Conservation (phyloP, 2,113 vertebrate genomes). For the Corapipo altera region DNA sequence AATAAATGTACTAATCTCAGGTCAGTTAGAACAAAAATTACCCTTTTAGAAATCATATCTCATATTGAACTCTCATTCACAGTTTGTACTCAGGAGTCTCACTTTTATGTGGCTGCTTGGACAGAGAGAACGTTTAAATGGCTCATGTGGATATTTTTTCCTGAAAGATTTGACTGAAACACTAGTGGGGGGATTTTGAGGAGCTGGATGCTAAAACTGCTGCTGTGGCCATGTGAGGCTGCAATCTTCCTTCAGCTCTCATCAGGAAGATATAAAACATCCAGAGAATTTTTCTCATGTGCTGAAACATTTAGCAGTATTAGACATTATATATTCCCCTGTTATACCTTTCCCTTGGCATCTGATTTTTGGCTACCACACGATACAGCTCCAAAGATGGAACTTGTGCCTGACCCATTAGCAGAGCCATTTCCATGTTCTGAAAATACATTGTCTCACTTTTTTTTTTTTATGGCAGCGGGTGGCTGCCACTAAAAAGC, state of each 20-base stretch:
- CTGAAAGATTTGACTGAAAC: not conserved
- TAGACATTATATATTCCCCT: not conserved
- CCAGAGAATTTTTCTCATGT: not conserved
- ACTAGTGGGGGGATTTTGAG: not conserved
- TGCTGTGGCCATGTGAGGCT: not conserved
- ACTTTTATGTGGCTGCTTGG: not conserved
- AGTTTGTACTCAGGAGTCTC: not conserved
- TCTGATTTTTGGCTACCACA: not conserved
- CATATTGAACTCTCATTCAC: not conserved
- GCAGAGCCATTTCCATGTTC: not conserved
- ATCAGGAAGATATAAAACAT: not conserved
- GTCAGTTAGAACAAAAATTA: constrained; percentile 20
- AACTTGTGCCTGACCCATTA: not conserved
- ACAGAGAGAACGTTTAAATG: not conserved
- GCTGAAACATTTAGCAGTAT: not conserved
- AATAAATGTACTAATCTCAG: constrained; percentile 6
- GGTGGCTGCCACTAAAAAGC: constrained; percentile 50
- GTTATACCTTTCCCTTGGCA: not conserved
- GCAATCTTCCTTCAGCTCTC: not conserved
- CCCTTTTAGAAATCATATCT: constrained; percentile 4
- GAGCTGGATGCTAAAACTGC: not conserved
- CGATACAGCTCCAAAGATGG: not conserved
- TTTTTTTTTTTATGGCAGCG: not conserved
- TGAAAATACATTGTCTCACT: not conserved
- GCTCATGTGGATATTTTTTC: not conserved